Evolutionary conservation across 2,113 vertebrate genomes (phyloP).

Genomic region (Peromyscus polionotus): DNA sequence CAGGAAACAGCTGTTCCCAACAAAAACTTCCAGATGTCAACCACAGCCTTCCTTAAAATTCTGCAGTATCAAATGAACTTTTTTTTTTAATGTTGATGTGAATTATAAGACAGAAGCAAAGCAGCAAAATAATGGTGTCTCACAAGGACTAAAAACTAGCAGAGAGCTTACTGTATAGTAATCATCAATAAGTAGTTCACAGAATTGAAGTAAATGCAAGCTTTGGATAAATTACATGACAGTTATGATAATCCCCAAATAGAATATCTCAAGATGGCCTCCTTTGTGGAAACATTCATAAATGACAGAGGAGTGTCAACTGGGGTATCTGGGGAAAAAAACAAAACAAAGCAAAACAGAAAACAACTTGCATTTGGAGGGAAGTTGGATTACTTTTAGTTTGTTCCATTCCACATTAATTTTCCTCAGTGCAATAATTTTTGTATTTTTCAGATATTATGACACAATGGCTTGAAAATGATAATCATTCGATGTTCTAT

Average conservation of each 20-base stretch:
- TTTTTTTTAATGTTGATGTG: neutral
- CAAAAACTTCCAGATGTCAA: neutral
- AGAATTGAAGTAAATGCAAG: neutral
- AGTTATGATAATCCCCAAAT: neutral
- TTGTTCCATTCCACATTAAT: neutral
- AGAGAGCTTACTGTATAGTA: neutral
- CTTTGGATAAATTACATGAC: neutral
- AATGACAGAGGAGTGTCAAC: neutral
- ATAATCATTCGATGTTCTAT: neutral
- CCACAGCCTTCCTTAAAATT: neutral
- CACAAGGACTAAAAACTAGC: neutral
- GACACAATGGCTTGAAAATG: neutral
- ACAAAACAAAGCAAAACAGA: neutral
- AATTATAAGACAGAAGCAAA: neutral
- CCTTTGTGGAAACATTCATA: neutral
- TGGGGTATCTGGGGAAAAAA: neutral
- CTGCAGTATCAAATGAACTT: neutral
- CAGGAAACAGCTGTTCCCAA: neutral
- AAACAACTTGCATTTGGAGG: neutral
- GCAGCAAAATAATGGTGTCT: neutral
- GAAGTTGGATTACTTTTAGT: neutral
- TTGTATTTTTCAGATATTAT: slow-evolving; percentile 14
- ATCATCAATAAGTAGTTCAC: neutral
- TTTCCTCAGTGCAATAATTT: neutral
- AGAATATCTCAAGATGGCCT: neutral